Evolutionary conservation across 2,888 invertebrate species (phyloP).

Genomic region (Harpalus rubripes): DNA sequence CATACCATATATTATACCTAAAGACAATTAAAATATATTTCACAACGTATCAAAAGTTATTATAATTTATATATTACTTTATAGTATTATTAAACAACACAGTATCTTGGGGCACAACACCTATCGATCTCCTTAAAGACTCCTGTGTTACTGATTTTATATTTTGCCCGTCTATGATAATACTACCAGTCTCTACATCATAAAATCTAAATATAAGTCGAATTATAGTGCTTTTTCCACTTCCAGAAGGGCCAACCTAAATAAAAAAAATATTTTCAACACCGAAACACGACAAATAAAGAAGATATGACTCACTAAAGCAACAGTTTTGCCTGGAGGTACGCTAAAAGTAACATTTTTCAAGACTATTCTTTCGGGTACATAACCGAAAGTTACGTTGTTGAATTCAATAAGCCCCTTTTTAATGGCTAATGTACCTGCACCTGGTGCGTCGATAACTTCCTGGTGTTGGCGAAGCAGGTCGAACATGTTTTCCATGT

Average conservation of each 20-base stretch:
- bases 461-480: constrained; percentile 92
- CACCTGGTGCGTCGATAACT: constrained; percentile 90
- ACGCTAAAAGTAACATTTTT: constrained; percentile 89
- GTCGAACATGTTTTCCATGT: constrained; percentile 99
- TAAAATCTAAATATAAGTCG: constrained; percentile 97
- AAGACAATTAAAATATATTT: neutral
- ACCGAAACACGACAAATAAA: too few relatives aligned
- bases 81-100: constrained; percentile 96
- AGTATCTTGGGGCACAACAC: constrained; percentile 98
- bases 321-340: constrained; percentile 91
- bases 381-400: constrained; percentile 94
- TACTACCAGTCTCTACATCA: constrained; percentile 93
- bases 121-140: constrained; percentile 90
- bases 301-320: constrained; percentile 80
- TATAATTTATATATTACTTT: constrained; percentile 77
- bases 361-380: constrained; percentile 87
- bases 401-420: constrained; percentile 91
- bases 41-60: neutral
- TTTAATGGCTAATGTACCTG: constrained; percentile 84
- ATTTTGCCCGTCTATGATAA: constrained; percentile 94
- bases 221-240: constrained; percentile 98
- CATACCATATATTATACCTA: constrained; percentile 96
- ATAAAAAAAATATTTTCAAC: constrained; percentile 35
- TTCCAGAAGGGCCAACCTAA: constrained; percentile 92
- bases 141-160: constrained; percentile 91